phyloP scores from a whole-genome alignment of 2,888 invertebrate genomes.

The Lepidochrysops patricia region DNA sequence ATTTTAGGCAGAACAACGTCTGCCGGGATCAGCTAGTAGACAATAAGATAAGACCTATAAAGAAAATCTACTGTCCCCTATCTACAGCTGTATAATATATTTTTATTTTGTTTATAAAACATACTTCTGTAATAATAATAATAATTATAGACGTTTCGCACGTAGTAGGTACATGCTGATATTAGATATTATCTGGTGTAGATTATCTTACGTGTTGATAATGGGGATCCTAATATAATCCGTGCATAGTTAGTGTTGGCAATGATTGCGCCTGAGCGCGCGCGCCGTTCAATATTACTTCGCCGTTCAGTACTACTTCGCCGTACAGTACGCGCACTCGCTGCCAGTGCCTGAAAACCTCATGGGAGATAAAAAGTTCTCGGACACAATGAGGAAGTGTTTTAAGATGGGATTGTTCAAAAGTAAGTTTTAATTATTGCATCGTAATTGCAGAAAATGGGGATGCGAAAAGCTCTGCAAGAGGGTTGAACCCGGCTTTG shows the following conservation, averaged over 20 bases:
- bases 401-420: constrained; percentile 69
- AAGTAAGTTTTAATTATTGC: constrained; percentile 40
- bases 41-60: no score
- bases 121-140: no score
- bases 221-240: not conserved
- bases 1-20: no score
- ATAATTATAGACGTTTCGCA: no score
- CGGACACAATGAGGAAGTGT: constrained; percentile 64
- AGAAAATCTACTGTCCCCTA: no score
- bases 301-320: constrained; percentile 40
- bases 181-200: not conserved
- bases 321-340: not conserved
- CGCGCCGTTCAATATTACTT: constrained; percentile 51
- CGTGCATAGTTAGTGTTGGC: not conserved
- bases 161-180: no score
- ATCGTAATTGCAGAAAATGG: not conserved
- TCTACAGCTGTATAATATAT: no score
- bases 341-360: not conserved
- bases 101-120: no score
- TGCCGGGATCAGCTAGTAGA: no score
- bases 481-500: no score
- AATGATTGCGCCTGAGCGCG: constrained; percentile 15
- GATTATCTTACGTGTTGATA: not conserved
- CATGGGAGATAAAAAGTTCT: constrained; percentile 48
- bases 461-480: not conserved